Evolutionary conservation across 2,888 invertebrate genomes (phyloP), one percentile per base, ranked within the genome.

Genomic region (Leucoma salicis): DNA sequence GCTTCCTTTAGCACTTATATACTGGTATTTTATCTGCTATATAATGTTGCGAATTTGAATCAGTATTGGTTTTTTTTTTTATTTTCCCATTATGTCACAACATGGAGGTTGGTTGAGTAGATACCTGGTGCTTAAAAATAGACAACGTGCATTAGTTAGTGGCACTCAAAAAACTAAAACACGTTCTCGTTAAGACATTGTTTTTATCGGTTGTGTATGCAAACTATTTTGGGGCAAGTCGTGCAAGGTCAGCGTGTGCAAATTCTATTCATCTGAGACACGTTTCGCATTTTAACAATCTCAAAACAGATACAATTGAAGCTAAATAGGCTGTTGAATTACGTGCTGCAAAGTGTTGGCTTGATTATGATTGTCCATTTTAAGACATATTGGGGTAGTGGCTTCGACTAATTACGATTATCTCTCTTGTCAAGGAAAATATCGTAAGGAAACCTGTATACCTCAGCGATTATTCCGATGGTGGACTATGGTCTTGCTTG

Each of bases 221-320:
- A 10, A 3, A 25, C 11, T 36, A 34, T 45, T 31, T 49, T 3
- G 16, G n/a, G n/a, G 34, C 15, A 34, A 28, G 13, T 14, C 39
- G 27, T 27, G 24, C 18, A 18, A 43, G 53, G 45, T 47, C 42
- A 33, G 1, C 24, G 48, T 40, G 33, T 40, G 46, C 36, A 44
- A 53, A 46, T 46, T 53, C 16, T 24, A 44, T 34, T 36, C 31
- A 32, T 42, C 5, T 12, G 32, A 38, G n/a, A 14, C 31, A 38
- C 33, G 31, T 21, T 33, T 52, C 21, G 40, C 40, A 42, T 57
- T 52, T 51, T 28, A 41, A 36, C 31, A n/a, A 44, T 28, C 24
- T 46, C 21, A 39, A 41, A 46, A 36, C 14, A 32, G 10, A 31
- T 16, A 15, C 14, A 14, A 5, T 42, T 42, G 21, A 14, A 1